Base-by-base conservation (phyloP, 2,113 vertebrate genomes). In the Vanacampus margaritifer region DNA sequence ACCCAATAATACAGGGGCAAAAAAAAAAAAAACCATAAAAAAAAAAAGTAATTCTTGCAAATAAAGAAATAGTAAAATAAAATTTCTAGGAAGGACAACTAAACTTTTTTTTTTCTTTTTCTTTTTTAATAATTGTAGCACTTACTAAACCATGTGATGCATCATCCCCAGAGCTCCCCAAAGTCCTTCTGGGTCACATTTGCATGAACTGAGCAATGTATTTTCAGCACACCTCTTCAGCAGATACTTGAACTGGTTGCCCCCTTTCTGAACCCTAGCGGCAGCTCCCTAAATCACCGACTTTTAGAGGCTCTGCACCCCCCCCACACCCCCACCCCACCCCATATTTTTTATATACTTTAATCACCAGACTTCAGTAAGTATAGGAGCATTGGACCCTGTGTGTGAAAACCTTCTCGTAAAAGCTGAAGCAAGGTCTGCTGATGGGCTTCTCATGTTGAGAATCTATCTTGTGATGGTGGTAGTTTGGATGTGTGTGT, bases 221-320 rank as follows among this genome's bases (percentile, higher is more conserved):
- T 87, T 88, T 91, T 89, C 85, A 91, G 89, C 90, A 90, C 84
- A 82, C 79, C 71, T 76, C 87, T 86, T 90, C 84, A 88, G 85
- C 73, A 43, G 88, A 72, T 87, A 84, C 79, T 76, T 91, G 88
- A 90, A 91, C 90, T 92, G 89, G 79, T 87, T 85, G 81, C 76
- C 88, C 88, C 51, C 41, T 24, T 69, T 78, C 84, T 84, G 84
- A 81, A 86, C 83, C 69, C 59, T 69, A 82, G 76, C 82, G 90
- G 91, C 91, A 91, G 89, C 88, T 92, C 89, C 82, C 87, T 93
- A 92, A 93, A 93, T 92, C 91, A 93, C 74, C 17, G 39, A 66
- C 76, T 87, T 92, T 92, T 91, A 91, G 89, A 90, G 87, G 85
- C 72, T 70, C 88, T 79, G 84, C 51, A 53, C 46, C 11, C n/a